These are phyloP conservation scores for Trichomalopsis sarcophagae DNA, from an alignment of 1,140 invertebrate genomes.

Conservation along the genomic window DNA sequence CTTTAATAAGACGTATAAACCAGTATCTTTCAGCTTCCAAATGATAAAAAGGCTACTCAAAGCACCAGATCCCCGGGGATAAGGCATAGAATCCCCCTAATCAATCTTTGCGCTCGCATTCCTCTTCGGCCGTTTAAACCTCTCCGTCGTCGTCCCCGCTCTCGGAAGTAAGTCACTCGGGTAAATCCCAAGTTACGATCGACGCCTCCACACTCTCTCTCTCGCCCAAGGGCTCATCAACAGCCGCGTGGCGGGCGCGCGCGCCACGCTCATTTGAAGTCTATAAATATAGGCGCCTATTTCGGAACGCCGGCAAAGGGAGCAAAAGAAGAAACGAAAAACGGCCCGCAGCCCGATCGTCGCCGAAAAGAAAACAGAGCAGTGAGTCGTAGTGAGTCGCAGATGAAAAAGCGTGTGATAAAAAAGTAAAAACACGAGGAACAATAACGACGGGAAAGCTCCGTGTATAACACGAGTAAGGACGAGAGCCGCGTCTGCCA, in stretches of 20 bases:
- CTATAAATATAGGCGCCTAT: slow-evolving; percentile 45
- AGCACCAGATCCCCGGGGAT: too few relatives aligned
- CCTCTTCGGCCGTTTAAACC: background rate
- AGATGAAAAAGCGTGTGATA: background rate
- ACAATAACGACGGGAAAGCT: background rate
- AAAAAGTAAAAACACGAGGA: background rate
- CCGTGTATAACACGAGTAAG: background rate
- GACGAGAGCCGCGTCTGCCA: slow-evolving; percentile 30
- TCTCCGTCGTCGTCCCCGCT: too few relatives aligned
- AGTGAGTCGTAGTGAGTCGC: too few relatives aligned
- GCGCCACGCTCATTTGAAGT: background rate
- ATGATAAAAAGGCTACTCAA: too few relatives aligned
- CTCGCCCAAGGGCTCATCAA: background rate
- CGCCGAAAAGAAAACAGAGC: slow-evolving; percentile 17
- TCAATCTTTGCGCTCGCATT: too few relatives aligned
- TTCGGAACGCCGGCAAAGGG: slow-evolving; percentile 12
- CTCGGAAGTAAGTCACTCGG: slow-evolving; percentile 31
- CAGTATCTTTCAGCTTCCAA: too few relatives aligned
- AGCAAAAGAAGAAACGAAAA: background rate
- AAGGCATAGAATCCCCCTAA: too few relatives aligned
- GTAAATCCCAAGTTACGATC: slow-evolving; percentile 30
- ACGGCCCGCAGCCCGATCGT: background rate
- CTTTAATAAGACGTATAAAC: too few relatives aligned
- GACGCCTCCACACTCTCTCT: background rate
- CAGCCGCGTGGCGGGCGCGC: background rate